These are phyloP conservation scores for Entomyzon cyanotis DNA, from an alignment of 2,113 vertebrate species.

Conservation along the genomic window DNA sequence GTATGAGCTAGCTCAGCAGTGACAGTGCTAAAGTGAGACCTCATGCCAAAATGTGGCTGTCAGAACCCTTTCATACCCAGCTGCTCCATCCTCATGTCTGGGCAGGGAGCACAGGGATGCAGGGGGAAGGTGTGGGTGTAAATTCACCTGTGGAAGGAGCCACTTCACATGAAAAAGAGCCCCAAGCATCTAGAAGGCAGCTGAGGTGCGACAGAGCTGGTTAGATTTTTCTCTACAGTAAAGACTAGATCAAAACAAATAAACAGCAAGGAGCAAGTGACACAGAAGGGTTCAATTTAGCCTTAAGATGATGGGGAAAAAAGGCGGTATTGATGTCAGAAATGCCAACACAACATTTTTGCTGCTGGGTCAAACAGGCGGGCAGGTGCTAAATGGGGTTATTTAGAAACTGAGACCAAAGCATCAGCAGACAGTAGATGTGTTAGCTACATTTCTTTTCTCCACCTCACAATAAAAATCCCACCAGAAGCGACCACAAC, in stretches of 20 bases:
- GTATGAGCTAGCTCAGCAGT: background rate
- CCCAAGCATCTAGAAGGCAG: background rate
- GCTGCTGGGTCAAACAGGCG: background rate
- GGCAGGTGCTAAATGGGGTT: conserved; percentile 29
- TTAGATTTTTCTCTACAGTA: background rate
- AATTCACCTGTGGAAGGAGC: background rate
- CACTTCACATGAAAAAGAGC: background rate
- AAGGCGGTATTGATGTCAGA: background rate
- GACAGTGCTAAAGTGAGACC: background rate
- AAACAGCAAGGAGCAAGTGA: conserved; percentile 1
- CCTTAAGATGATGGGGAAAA: conserved; percentile 14
- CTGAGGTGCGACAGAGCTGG: background rate
- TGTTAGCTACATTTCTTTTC: background rate
- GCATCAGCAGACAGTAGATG: background rate
- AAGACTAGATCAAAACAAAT: conserved; percentile 30
- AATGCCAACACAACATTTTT: conserved; percentile 18
- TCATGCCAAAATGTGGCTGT: background rate
- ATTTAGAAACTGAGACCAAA: background rate
- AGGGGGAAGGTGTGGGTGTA: background rate
- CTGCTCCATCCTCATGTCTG: background rate
- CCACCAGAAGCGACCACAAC: background rate
- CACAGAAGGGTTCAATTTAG: conserved; percentile 23
- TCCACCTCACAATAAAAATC: background rate
- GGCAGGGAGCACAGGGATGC: background rate
- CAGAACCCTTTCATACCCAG: background rate